Evolutionary conservation across 2,113 vertebrate species (phyloP), one percentile per base, ranked within the genome.

Genomic region (Tragulus kanchil): DNA sequence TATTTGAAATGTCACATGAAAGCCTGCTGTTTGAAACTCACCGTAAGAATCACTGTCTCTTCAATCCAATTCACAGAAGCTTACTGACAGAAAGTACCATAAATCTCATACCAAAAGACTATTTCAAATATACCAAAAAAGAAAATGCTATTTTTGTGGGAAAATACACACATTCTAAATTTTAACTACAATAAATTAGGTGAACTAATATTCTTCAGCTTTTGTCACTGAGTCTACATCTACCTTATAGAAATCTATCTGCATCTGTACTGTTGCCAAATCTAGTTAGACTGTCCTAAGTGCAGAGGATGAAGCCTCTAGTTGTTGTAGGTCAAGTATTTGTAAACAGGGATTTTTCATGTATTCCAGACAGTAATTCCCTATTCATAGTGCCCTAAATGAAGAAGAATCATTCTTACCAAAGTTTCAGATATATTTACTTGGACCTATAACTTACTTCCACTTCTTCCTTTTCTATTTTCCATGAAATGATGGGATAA

Each of bases 101-200:
- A 95, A 85, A 28, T 13, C 42, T 36, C 58, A 75, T 3, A 90
- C 25, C 50, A 56, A 90, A 85, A 87, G 36, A 78, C 21, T 73
- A n/a, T 90, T 59, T 85, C 58, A 58, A 94, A 93, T 78, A 94
- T 5, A 28, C 2, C 8, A 64, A 85, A 6, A 62, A 90, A 56
- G 8, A 78, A 78, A 89, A 86, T 1, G 5, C 36, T 91, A 62
- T 88, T 92, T 85, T 45, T 36, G 9, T 3, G 13, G 25, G 69
- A 90, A 78, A 91, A 95, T 5, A 92, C 28, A 96, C 14, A 90
- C 21, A 69, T 90, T 96, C 50, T 89, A 16, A 94, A 85, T 89
- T 89, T 97, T 85, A 91, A 93, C 19, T 79, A 88, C 87, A 26
- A 64, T 31, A 17, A 94, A 87, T 62, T 89, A 58, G 89, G 3